Conservation (phyloP, 35 echinoderm and acorn worm genomes). For the Amphiura filiformis region DNA sequence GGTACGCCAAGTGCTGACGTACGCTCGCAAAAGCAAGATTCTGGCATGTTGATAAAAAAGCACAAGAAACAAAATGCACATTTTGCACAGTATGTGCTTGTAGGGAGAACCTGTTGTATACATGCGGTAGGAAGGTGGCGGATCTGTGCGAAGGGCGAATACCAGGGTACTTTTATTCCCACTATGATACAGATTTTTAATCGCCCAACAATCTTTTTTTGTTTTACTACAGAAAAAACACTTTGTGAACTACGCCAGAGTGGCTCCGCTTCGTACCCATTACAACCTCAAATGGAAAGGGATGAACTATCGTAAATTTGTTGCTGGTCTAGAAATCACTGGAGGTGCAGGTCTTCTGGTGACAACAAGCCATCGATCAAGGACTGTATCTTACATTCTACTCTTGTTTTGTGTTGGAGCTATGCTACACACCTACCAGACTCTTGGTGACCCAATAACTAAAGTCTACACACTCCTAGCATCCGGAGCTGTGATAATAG, state of each 20-base stretch:
- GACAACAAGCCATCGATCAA: conserved; percentile 25
- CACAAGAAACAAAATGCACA: too few species aligned
- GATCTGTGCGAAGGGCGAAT: too few species aligned
- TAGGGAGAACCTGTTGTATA: too few species aligned
- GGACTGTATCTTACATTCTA: conserved; percentile 52
- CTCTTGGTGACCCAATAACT: conserved; percentile 27
- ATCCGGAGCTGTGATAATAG: conserved; percentile 9
- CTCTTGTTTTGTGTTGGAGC: conserved; percentile 21
- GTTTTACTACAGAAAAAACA: conserved; percentile 71
- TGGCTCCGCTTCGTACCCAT: conserved; percentile 56
- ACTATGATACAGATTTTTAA: too few species aligned
- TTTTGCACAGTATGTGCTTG: too few species aligned
- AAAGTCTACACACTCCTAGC: conserved; percentile 35
- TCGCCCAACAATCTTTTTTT: background rate
- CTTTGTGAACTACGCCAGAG: conserved; percentile 87
- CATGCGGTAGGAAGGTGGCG: too few species aligned
- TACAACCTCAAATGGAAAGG: conserved; percentile 60
- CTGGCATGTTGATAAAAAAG: too few species aligned
- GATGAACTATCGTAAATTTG: conserved; percentile 62
- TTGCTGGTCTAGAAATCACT: conserved; percentile 72
- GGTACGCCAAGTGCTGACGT: too few species aligned
- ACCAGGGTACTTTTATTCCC: too few species aligned
- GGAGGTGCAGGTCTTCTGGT: conserved; percentile 67
- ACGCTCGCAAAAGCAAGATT: too few species aligned
- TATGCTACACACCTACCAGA: conserved; percentile 59